Conservation (phyloP, 2,113 vertebrate species). For the Glaucidium brasilianum region DNA sequence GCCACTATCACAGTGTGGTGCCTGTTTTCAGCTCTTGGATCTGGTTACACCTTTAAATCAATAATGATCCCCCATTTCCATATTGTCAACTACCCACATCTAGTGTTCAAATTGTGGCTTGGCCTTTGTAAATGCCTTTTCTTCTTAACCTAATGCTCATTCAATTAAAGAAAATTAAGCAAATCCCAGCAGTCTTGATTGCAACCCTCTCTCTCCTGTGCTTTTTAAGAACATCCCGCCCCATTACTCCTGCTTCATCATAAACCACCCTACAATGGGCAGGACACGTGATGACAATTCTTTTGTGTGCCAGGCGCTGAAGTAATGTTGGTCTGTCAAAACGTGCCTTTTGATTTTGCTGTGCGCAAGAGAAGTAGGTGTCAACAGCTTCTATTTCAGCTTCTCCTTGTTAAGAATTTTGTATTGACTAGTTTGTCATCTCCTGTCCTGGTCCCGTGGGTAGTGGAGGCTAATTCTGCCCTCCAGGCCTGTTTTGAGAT, state of each 20-base stretch:
- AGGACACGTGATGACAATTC: background rate
- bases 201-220: background rate
- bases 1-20: background rate
- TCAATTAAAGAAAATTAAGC: background rate
- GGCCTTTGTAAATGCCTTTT: background rate
- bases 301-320: background rate
- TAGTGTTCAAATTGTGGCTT: background rate
- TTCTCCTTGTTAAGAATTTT: background rate
- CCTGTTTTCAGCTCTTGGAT: background rate
- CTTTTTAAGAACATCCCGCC: background rate
- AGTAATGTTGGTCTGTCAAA: background rate
- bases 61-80: background rate
- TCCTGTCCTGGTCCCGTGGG: fast-evolving
- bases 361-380: background rate
- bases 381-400: background rate
- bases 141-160: background rate
- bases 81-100: background rate
- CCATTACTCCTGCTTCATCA: background rate
- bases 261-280: background rate
- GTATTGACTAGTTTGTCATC: background rate
- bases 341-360: background rate
- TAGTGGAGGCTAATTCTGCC: background rate
- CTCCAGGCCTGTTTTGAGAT: background rate
- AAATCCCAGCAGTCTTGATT: background rate
- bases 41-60: background rate